Evolutionary conservation across 1,140 invertebrate genomes (phyloP), one percentile per base, ranked within the genome.

Genomic region (Drosophila novamexicana): DNA sequence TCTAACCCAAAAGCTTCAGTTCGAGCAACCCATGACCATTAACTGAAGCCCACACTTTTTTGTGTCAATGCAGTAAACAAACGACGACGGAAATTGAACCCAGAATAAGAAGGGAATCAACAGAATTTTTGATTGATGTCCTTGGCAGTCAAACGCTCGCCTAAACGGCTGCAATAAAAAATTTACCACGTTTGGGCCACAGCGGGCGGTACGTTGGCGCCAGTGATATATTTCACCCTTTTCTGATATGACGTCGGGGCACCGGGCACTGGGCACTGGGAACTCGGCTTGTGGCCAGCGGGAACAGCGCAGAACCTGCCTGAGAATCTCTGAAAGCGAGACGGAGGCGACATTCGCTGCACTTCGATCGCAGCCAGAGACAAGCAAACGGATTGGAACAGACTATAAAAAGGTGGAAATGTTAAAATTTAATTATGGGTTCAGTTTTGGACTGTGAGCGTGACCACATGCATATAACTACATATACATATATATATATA

Each of bases 181-280:
- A 83, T 83, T 77, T 88, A 88, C 83, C 83, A 88, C 83, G 74
- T 85, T 72, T 78, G 80, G 67, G 58, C 64, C 74, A 70, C 84
- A 89, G 84, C 84, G 70, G 84, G 84, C 84, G 84, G 84, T 88
- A 44, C 36, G 73, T 54, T 88, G 84, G 84, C 84, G 84, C 84
- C 84, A 88, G 80, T 89, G 84, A 89, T 88, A 88, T 89, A 88
- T 88, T 89, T 88, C 84, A 88, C 84, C 84, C 84, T 89, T 88
- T 77, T 79, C 69, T 53, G 37, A 66, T 64, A 22, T 18, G 44
- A 63, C 73, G 53, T 32, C 14, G 32, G 44, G 14, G 56, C 56
- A 58, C 14, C 14, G 44, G 14, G 56, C 56, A 58, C 18, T 1
- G 18, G 18, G 18, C 18, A 18, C 18, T 68, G 70, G 52, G 70